Conservation (phyloP, 2,888 invertebrate species). For the Stenotaenia linearis region DNA sequence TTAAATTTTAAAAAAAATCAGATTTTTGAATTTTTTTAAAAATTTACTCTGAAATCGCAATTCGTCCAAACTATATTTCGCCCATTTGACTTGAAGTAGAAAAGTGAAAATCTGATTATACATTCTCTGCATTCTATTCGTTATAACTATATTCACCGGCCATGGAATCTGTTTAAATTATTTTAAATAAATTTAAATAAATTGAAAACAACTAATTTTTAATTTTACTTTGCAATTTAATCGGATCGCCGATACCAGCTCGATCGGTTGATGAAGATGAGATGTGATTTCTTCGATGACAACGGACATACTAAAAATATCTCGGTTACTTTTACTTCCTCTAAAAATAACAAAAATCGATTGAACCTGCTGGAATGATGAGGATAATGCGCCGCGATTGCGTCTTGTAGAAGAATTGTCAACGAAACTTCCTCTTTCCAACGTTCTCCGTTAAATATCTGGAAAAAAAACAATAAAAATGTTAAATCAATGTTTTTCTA, state of each 20-base stretch:
- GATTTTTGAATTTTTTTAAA: slow-evolving; percentile 36
- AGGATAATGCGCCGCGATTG: slow-evolving; percentile 41
- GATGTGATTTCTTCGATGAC: not conserved
- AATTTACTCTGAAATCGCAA: slow-evolving; percentile 44
- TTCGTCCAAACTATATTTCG: slow-evolving; percentile 46
- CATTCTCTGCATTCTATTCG: slow-evolving; percentile 42
- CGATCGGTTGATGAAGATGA: not conserved
- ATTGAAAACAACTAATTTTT: too few relatives aligned
- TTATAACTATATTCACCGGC: slow-evolving; percentile 46
- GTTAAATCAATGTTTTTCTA: too few relatives aligned
- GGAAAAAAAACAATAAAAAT: not conserved
- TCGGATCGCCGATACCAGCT: not conserved
- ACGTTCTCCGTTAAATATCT: slow-evolving; percentile 38
- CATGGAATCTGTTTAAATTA: slow-evolving; percentile 43
- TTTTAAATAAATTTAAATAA: too few relatives aligned
- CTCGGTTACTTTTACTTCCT: not conserved
- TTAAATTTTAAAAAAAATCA: not conserved
- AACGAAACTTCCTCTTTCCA: slow-evolving; percentile 45
- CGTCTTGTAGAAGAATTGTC: slow-evolving; percentile 44
- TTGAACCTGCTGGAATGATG: not conserved
- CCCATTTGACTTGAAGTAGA: slow-evolving; percentile 47
- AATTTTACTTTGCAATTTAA: not conserved
- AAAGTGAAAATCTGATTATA: slow-evolving; percentile 47
- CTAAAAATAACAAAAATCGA: not conserved
- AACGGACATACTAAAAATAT: not conserved